A percentile compares a stretch with the other conserved stretches of the same genome.
phyloP scores from a whole-genome alignment of 1,140 invertebrate genomes.

The Bombus fervidus region DNA sequence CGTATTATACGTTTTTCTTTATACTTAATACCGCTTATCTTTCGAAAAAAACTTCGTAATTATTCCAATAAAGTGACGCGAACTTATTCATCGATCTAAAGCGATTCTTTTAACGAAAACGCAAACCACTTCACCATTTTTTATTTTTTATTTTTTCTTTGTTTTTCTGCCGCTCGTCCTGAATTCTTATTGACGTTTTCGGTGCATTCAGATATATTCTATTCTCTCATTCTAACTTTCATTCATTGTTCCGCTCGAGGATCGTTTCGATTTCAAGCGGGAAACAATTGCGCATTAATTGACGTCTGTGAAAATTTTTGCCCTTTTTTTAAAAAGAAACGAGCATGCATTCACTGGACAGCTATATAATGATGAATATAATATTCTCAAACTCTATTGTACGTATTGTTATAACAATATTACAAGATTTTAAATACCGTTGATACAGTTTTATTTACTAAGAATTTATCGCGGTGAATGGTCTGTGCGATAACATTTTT shows the following conservation, averaged over 20 bases:
- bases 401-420: too few relatives aligned
- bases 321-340: not conserved
- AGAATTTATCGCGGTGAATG: not conserved
- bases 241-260: not conserved
- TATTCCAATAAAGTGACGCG: not conserved
- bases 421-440: not conserved
- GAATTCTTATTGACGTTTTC: conserved; percentile 1
- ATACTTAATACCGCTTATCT: not conserved
- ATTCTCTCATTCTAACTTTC: conserved; percentile 8
- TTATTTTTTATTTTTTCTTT: not conserved
- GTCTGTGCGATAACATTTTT: not conserved
- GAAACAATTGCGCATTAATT: conserved; percentile 8
- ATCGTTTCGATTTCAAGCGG: conserved; percentile 10
- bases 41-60: not conserved
- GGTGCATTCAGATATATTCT: conserved; percentile 6
- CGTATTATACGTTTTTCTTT: not conserved
- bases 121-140: not conserved
- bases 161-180: not conserved
- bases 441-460: not conserved
- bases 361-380: not conserved
- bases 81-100: not conserved
- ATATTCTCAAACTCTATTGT: too few relatives aligned
- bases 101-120: not conserved
- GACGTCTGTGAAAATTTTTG: not conserved
- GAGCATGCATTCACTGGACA: not conserved